Evolutionary conservation across 2,888 invertebrate species (phyloP).

Genomic region (Hermaeophaga mercurialis): DNA sequence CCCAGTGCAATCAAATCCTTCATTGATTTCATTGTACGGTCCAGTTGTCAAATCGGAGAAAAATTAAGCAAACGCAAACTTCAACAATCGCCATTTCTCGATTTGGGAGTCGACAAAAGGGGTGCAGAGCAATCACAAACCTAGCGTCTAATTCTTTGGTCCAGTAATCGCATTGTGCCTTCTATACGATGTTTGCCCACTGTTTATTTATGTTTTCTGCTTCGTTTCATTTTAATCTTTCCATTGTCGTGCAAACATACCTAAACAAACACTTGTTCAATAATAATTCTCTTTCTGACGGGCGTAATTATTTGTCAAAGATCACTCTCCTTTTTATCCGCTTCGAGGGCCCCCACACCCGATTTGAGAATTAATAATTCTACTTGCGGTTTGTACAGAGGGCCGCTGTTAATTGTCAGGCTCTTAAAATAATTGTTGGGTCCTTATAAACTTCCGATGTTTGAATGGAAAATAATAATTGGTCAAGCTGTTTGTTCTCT

Average conservation of each 20-base stretch:
- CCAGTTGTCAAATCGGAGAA: conserved; percentile 8
- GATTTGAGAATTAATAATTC: conserved; percentile 26
- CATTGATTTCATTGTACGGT: neutral
- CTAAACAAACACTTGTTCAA: conserved; percentile 57
- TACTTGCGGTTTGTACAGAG: conserved; percentile 3
- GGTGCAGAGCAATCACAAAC: conserved; percentile 7
- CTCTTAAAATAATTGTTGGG: too few species aligned
- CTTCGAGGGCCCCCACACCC: conserved; percentile 3
- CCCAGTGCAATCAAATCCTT: neutral
- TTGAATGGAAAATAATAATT: too few species aligned
- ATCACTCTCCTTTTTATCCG: conserved; percentile 39
- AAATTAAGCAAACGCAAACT: conserved; percentile 3
- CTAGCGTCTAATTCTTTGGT: conserved; percentile 45
- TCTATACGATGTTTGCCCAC: conserved; percentile 45
- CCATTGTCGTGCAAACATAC: conserved; percentile 53
- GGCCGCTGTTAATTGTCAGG: neutral
- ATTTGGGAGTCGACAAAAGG: neutral
- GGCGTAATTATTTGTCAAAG: conserved; percentile 55
- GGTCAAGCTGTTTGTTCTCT: too few species aligned
- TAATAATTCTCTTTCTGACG: conserved; percentile 48
- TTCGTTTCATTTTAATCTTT: conserved; percentile 59
- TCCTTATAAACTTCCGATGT: too few species aligned
- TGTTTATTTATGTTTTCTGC: conserved; percentile 55
- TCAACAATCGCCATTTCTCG: conserved; percentile 12
- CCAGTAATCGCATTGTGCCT: conserved; percentile 52